Conservation (phyloP, 2,888 invertebrate species). For the Odontothrips loti region DNA sequence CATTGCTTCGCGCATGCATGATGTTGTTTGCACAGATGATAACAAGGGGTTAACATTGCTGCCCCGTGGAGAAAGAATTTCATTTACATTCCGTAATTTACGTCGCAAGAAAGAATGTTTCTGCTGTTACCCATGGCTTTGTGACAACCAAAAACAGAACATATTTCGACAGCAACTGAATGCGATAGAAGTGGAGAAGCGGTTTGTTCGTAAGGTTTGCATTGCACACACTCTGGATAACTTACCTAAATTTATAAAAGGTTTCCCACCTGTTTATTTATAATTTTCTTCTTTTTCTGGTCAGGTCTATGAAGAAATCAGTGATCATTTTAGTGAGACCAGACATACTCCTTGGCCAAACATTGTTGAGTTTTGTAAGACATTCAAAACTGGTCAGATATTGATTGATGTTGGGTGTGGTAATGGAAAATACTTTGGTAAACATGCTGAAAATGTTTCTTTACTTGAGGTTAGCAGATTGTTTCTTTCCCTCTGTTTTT, state of each 20-base stretch:
- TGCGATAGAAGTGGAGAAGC: conserved; percentile 64
- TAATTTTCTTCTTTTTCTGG: not conserved
- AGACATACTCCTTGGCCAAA: conserved; percentile 92
- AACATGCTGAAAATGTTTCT: conserved; percentile 10
- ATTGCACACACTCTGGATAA: not conserved
- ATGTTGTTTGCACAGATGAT: conserved; percentile 57
- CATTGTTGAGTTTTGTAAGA: conserved; percentile 72
- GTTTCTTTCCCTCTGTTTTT: conserved; percentile 23
- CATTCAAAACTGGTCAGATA: conserved; percentile 62
- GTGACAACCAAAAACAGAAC: conserved; percentile 56
- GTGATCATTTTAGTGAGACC: conserved; percentile 90
- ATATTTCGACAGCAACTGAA: conserved; percentile 38
- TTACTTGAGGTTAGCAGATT: conserved; percentile 52
- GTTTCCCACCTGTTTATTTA: conserved; percentile 10
- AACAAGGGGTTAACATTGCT: conserved; percentile 54
- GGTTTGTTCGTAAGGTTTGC: conserved; percentile 69
- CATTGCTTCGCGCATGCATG: conserved; percentile 78
- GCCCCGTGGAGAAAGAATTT: conserved; percentile 60
- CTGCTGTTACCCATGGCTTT: conserved; percentile 61
- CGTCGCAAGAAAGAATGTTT: conserved; percentile 51
- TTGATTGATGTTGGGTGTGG: conserved; percentile 94
- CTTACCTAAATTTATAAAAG: not conserved
- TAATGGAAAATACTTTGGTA: conserved; percentile 91
- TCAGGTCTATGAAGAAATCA: conserved; percentile 90
- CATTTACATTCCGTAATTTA: conserved; percentile 75